phyloP scores from a whole-genome alignment of 2,797 vertebrate genomes.

The Pseudochirops corinnae region DNA sequence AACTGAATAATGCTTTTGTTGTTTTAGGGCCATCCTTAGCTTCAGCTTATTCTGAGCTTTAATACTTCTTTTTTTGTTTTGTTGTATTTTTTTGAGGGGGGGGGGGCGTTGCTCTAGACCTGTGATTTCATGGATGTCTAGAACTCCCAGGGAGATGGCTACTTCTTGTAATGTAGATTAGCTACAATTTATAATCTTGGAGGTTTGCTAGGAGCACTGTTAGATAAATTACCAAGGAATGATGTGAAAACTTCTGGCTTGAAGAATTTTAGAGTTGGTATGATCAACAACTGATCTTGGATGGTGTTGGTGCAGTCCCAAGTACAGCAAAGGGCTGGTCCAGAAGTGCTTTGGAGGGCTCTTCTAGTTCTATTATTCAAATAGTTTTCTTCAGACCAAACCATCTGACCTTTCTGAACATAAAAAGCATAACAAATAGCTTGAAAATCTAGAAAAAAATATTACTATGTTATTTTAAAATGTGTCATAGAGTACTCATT shows the following conservation, averaged over 20 bases:
- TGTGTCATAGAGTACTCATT: not conserved
- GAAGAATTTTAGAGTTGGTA: conserved; percentile 11
- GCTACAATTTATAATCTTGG: too few species aligned
- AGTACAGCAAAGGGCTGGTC: not conserved
- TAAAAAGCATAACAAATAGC: not conserved
- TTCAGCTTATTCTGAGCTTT: not conserved
- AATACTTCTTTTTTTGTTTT: not conserved
- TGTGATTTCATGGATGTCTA: too few species aligned
- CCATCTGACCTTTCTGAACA: not conserved
- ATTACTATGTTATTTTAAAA: not conserved
- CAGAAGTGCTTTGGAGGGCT: not conserved
- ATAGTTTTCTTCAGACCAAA: not conserved
- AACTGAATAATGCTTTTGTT: not conserved
- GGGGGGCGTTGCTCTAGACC: too few species aligned
- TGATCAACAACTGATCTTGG: not conserved
- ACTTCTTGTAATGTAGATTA: too few species aligned
- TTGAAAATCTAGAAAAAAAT: not conserved
- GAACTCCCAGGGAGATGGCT: too few species aligned
- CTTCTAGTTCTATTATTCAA: not conserved
- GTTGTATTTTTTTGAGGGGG: too few species aligned
- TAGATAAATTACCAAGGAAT: conserved; percentile 4
- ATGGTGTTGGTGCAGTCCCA: not conserved
- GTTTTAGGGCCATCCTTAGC: not conserved
- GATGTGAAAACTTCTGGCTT: not conserved
- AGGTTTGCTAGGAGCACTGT: not conserved